phyloP scores from a whole-genome alignment of 2,888 invertebrate species.

The Oligia fasciuncula region DNA sequence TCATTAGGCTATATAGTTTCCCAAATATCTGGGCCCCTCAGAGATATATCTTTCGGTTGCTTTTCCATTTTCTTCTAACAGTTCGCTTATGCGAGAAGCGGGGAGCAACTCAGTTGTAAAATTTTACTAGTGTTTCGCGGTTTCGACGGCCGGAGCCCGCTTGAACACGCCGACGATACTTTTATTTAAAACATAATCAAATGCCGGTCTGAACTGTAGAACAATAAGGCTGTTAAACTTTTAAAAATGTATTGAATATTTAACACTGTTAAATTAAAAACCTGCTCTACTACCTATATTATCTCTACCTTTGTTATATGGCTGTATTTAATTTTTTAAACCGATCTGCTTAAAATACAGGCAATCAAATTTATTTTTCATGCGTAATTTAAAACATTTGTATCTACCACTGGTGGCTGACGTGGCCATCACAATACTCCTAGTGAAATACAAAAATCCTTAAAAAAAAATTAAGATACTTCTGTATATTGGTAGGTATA shows the following conservation, averaged over 20 bases:
- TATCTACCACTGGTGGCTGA: not conserved
- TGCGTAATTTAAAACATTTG: not conserved
- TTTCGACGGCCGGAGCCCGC: conserved; percentile 67
- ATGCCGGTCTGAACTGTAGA: conserved; percentile 36
- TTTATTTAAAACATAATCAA: conserved; percentile 62
- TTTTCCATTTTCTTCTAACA: conserved; percentile 87
- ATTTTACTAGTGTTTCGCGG: conserved; percentile 84
- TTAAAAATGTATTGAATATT: conserved; percentile 8
- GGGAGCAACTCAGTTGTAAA: conserved; percentile 82
- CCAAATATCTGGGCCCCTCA: conserved; percentile 88
- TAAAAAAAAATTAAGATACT: not conserved
- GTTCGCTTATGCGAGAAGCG: conserved; percentile 80
- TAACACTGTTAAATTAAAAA: not conserved
- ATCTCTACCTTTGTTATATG: not conserved
- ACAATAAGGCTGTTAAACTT: conserved; percentile 20
- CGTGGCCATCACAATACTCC: not conserved
- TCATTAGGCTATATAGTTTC: conserved; percentile 90
- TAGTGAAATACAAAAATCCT: not conserved
- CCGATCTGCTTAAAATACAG: not conserved
- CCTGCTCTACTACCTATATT: not conserved
- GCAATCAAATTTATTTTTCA: not conserved
- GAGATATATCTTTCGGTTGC: conserved; percentile 87
- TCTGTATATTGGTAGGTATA: conserved; percentile 2
- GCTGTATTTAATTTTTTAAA: not conserved
- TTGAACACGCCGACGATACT: conserved; percentile 45